phyloP scores from a whole-genome alignment of 2,888 invertebrate genomes.

The Stegophylla sp. region DNA sequence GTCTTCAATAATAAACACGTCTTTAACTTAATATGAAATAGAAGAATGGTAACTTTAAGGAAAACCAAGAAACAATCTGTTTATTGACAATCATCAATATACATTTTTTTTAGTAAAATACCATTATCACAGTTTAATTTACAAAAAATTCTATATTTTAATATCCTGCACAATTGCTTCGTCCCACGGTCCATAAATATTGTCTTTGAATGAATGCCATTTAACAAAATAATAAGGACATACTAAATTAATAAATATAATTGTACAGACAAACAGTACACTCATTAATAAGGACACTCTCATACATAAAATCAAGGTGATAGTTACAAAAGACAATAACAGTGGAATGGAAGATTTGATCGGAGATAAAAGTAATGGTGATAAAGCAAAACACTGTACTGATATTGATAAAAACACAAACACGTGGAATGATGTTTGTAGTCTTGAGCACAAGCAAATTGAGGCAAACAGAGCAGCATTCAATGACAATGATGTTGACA shows the following conservation, averaged over 20 bases:
- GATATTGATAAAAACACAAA: slow-evolving; percentile 89
- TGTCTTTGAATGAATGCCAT: slow-evolving; percentile 83
- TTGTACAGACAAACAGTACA: slow-evolving; percentile 70
- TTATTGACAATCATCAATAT: background rate
- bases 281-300: slow-evolving; percentile 70
- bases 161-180: slow-evolving; percentile 76
- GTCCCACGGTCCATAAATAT: slow-evolving; percentile 98
- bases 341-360: slow-evolving; percentile 61
- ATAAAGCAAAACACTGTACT: slow-evolving; percentile 85
- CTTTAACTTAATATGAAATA: slow-evolving; percentile 15
- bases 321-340: slow-evolving; percentile 64
- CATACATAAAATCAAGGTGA: slow-evolving; percentile 66
- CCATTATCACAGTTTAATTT: slow-evolving; percentile 25
- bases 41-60: slow-evolving; percentile 33
- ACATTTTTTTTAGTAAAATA: slow-evolving; percentile 18
- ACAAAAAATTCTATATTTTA: slow-evolving; percentile 53
- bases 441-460: slow-evolving; percentile 90
- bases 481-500: slow-evolving; percentile 88
- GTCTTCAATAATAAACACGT: background rate
- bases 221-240: slow-evolving; percentile 79
- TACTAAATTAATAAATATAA: slow-evolving; percentile 73
- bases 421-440: slow-evolving; percentile 84
- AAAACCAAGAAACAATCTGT: slow-evolving; percentile 24
- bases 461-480: slow-evolving; percentile 95
- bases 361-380: slow-evolving; percentile 77